Percentiles rank a stretch among this genome's conserved stretches.
phyloP scores from a whole-genome alignment of 2,888 invertebrate species.

The Hedychridium roseum region DNA sequence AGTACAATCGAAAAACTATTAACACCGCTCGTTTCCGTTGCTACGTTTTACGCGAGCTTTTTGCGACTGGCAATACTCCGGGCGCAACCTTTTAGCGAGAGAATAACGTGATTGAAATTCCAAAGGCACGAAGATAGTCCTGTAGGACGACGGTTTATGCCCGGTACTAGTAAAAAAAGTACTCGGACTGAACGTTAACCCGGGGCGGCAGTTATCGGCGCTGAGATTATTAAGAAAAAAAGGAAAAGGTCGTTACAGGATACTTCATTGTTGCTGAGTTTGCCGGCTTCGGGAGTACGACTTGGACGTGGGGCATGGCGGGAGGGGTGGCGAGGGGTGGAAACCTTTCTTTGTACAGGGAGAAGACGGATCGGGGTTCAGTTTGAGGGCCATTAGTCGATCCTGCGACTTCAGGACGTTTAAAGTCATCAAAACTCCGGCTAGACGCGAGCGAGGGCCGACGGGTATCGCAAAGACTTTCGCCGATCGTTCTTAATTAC shows the following conservation, averaged over 20 bases:
- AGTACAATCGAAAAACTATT: no score
- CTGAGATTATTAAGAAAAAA: no score
- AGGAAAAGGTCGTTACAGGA: background rate
- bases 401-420: slow-evolving; percentile 13
- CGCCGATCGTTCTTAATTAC: slow-evolving; percentile 37
- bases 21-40: no score
- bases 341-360: slow-evolving; percentile 20
- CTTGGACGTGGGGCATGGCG: background rate
- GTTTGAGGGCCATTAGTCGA: slow-evolving; percentile 24
- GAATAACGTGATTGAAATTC: no score
- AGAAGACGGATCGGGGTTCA: slow-evolving; percentile 9
- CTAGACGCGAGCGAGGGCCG: slow-evolving; percentile 5
- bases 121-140: no score
- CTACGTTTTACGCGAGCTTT: no score
- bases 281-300: background rate
- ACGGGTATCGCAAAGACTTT: slow-evolving; percentile 21
- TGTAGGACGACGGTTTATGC: no score
- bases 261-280: background rate
- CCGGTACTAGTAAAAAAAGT: no score
- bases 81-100: no score
- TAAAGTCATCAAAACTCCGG: slow-evolving; percentile 30
- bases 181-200: no score
- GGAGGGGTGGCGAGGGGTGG: slow-evolving; percentile 13
- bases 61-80: no score
- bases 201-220: no score